Base-by-base conservation (phyloP, 2,888 invertebrate genomes). In the Melitaea athalia region DNA sequence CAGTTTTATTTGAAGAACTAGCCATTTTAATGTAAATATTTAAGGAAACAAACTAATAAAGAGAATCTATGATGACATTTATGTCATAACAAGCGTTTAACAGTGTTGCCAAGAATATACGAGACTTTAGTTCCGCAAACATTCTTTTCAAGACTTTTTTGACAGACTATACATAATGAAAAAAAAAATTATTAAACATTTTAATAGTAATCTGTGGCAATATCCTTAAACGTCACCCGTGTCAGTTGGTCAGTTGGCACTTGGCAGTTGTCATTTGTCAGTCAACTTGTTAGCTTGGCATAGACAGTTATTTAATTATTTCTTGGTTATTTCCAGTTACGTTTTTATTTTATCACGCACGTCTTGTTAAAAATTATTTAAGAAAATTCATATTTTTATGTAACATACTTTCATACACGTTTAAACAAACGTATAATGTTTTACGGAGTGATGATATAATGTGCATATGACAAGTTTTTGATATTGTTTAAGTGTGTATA, bases 381-480 rank as follows among this genome's bases (percentile, higher is more conserved):
- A 33, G 11, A 55, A 14, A 31, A 55, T 12, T n/a, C 12, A 55
- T 33, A 49, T 49, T 52, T 47, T 17, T 6, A 24, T 5, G 12
- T 15, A 57, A 11, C 11, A 55, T 38, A 62, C 24, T 6, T 55
- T 47, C 15, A 43, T 15, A 47, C 7, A 55, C 24, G 43, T 38
- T 17, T 14, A 1, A 45, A 55, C 24, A 60, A 61, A 31, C 52
- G 65, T 53, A 47, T 55, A 12, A 62, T 55, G 38, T 38, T 38
- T 31, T 61, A 61, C 55, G 42, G 47, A 60, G 55, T 59, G 57
- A 42, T 24, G 55, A n/a, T 67, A 63, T 67, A 63, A 67, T 67
- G 67, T 67, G 63, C 8, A 17, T 43, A 63, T 43, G 52, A 59
- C 59, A 59, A 59, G 50, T n/a, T 24, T n/a, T 45, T 43, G 43